Evolutionary conservation across 2,113 vertebrate species (phyloP).

Genomic region (Dolichotis patagonum): DNA sequence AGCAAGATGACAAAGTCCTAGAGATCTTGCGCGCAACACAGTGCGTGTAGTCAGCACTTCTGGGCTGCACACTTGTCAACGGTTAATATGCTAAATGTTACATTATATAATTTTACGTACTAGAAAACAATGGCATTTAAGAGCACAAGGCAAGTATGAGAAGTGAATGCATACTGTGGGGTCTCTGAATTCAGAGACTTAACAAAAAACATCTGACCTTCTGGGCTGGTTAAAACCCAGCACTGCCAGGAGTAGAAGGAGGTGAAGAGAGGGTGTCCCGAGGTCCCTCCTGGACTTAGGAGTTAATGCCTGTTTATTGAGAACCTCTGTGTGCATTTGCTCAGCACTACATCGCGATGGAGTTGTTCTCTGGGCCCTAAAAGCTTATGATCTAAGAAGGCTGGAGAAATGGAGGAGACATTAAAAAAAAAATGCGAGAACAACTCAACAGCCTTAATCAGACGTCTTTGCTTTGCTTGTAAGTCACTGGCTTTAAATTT

Average conservation of each 20-base stretch:
- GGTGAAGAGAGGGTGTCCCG: slow-evolving; percentile 46
- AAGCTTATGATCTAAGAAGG: slow-evolving; percentile 70
- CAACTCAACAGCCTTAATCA: slow-evolving; percentile 72
- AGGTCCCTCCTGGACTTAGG: slow-evolving; percentile 55
- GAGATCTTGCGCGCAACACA: too few species aligned
- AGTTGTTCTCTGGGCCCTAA: slow-evolving; percentile 54
- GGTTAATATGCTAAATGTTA: neutral
- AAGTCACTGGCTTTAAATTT: slow-evolving; percentile 81
- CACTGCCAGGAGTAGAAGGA: neutral
- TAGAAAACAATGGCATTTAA: neutral
- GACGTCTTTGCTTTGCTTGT: slow-evolving; percentile 69
- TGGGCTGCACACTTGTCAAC: neutral
- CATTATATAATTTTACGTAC: neutral
- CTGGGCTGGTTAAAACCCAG: slow-evolving; percentile 5
- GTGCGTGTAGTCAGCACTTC: neutral
- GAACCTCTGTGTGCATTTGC: slow-evolving; percentile 53
- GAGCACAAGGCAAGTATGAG: neutral
- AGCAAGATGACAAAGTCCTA: neutral
- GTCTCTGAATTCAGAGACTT: slow-evolving; percentile 33
- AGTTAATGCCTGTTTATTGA: slow-evolving; percentile 77
- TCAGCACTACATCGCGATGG: slow-evolving; percentile 61
- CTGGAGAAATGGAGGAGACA: slow-evolving; percentile 51
- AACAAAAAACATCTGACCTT: slow-evolving; percentile 38
- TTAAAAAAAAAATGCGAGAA: slow-evolving; percentile 66
- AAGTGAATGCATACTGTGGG: neutral